Evolutionary conservation across 2,113 vertebrate genomes (phyloP).

Genomic region (Etheostoma spectabile): DNA sequence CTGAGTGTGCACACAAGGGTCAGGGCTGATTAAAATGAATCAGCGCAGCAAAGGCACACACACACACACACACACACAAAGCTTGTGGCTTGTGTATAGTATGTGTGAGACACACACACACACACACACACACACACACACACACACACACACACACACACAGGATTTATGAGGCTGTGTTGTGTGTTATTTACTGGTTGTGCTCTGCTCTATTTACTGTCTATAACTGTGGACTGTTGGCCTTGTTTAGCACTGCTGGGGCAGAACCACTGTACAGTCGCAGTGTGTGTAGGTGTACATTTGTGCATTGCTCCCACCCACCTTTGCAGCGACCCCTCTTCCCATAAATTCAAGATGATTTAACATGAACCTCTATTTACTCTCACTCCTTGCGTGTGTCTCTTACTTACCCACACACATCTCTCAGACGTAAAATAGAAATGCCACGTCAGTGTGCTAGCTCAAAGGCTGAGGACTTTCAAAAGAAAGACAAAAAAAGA

Average conservation of each 20-base stretch:
- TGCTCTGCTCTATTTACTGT: constrained; percentile 77
- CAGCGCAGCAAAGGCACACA: not conserved
- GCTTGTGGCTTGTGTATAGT: constrained; percentile 1
- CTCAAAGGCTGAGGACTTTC: not conserved
- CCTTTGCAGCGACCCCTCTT: constrained; percentile 11
- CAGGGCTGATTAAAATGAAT: constrained; percentile 17
- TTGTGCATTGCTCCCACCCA: not conserved
- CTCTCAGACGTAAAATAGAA: constrained; percentile 21
- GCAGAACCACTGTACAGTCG: constrained; percentile 42
- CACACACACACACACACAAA: not conserved
- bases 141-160: constrained; percentile 14
- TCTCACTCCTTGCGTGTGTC: constrained; percentile 39
- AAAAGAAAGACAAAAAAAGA: not conserved
- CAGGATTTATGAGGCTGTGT: constrained; percentile 67
- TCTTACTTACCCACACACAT: constrained; percentile 9
- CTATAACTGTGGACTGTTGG: constrained; percentile 67
- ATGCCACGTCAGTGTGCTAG: not conserved
- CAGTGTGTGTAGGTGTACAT: not conserved
- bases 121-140: constrained; percentile 10
- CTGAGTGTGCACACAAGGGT: not conserved
- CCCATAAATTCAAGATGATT: constrained; percentile 65
- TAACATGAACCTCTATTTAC: constrained; percentile 55
- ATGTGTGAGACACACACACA: constrained; percentile 15
- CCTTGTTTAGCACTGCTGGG: constrained; percentile 73
- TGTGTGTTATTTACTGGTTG: constrained; percentile 76